Percentiles rank a stretch among this genome's conserved stretches.
These are phyloP conservation scores for Rotaria macrura DNA, from an alignment of 2,888 invertebrate species.

Conservation along the genomic window DNA sequence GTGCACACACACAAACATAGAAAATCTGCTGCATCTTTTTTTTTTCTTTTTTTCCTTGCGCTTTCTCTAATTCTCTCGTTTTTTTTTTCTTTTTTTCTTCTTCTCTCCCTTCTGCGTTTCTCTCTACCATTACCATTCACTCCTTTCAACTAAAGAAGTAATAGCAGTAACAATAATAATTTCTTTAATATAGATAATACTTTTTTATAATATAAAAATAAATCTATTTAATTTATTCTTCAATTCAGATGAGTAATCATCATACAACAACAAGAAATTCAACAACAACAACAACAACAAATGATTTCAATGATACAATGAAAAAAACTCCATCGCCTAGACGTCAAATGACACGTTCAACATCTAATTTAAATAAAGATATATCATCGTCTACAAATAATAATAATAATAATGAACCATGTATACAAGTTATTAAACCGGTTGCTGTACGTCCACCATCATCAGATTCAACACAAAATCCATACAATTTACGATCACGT, in stretches of 20 bases:
- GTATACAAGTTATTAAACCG: conserved; percentile 8
- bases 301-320: conserved; percentile 1
- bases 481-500: background rate
- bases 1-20: background rate
- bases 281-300: background rate
- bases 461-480: background rate
- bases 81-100: background rate
- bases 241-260: conserved; percentile 1
- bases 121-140: background rate
- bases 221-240: background rate
- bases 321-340: conserved; percentile 11
- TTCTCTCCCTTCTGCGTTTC: background rate
- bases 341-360: conserved; percentile 1
- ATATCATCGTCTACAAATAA: background rate
- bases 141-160: conserved; percentile 2
- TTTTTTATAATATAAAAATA: background rate
- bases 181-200: background rate
- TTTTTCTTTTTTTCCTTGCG: background rate
- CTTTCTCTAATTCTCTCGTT: background rate
- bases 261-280: background rate
- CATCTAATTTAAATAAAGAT: conserved; percentile 2
- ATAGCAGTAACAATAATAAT: conserved; percentile 3
- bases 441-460: conserved; percentile 9
- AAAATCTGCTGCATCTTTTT: conserved; percentile 11
- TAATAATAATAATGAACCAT: background rate